phyloP scores from a whole-genome alignment of 2,113 vertebrate genomes.

The Chrysochloris asiatica region DNA sequence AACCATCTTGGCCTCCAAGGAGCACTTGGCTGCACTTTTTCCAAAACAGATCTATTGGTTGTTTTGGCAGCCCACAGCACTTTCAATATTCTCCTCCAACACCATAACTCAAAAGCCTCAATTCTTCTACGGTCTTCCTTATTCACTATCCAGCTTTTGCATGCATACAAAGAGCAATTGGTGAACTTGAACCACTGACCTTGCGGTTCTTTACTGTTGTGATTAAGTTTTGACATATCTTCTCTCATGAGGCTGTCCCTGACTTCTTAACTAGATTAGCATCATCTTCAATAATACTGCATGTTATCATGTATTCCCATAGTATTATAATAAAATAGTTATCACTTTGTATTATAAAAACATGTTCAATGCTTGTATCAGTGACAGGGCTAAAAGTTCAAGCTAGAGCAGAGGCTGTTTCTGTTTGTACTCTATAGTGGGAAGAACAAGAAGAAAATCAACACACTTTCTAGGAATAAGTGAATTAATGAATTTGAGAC shows the following conservation, averaged over 20 bases:
- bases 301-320: not conserved
- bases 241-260: not conserved
- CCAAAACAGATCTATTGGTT: no score
- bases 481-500: not conserved
- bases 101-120: no score
- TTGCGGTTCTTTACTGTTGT: no score
- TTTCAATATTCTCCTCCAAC: no score
- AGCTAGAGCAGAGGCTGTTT: not conserved
- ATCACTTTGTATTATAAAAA: not conserved
- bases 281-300: slow-evolving; percentile 4
- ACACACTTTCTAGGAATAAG: not conserved
- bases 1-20: no score
- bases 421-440: not conserved
- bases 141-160: no score
- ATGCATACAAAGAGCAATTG: no score
- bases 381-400: not conserved
- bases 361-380: not conserved
- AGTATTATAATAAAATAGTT: not conserved
- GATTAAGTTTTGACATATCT: not conserved
- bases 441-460: not conserved
- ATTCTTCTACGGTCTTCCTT: no score
- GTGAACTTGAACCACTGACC: no score
- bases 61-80: no score
- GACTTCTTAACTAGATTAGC: not conserved
- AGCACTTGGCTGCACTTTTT: no score